Percentiles rank a stretch among this genome's conserved stretches.
These are phyloP conservation scores for Amphipyra berbera DNA, from an alignment of 2,888 invertebrate species.

Conservation along the genomic window DNA sequence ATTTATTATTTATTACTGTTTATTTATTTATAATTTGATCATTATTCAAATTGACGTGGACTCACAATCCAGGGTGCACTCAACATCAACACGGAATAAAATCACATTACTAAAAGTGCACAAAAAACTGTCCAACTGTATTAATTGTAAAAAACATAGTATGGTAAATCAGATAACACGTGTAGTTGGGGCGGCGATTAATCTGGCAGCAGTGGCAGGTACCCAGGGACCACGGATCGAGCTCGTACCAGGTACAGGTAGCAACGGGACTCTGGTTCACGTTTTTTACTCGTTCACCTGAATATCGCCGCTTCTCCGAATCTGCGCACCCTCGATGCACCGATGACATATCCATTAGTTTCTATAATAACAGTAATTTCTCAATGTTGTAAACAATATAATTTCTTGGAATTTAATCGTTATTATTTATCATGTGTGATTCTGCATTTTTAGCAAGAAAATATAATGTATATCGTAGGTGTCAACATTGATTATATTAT, in stretches of 20 bases:
- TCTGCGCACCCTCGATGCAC: slow-evolving; percentile 49
- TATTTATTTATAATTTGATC: neutral
- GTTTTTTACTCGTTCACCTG: slow-evolving; percentile 56
- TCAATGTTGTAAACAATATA: slow-evolving; percentile 35
- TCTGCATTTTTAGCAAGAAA: slow-evolving; percentile 1
- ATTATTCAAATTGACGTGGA: too few species aligned
- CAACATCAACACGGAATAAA: neutral
- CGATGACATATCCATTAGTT: slow-evolving; percentile 58
- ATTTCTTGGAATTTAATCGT: slow-evolving; percentile 51
- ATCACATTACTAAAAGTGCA: neutral
- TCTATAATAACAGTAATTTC: slow-evolving; percentile 57
- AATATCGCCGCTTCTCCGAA: slow-evolving; percentile 65
- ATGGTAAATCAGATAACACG: slow-evolving; percentile 26
- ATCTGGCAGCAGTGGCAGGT: slow-evolving; percentile 1
- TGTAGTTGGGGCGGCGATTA: slow-evolving; percentile 3
- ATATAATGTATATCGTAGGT: neutral
- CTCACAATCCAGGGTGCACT: neutral
- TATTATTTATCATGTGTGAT: slow-evolving; percentile 6
- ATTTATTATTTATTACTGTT: neutral
- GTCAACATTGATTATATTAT: neutral
- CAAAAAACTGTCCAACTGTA: slow-evolving; percentile 2
- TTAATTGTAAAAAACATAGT: neutral
- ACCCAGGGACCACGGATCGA: slow-evolving; percentile 11
- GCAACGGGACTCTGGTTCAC: slow-evolving; percentile 40
- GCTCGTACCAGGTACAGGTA: slow-evolving; percentile 60